Conservation (phyloP, 2,113 vertebrate genomes). For the Eptesicus fuscus region DNA sequence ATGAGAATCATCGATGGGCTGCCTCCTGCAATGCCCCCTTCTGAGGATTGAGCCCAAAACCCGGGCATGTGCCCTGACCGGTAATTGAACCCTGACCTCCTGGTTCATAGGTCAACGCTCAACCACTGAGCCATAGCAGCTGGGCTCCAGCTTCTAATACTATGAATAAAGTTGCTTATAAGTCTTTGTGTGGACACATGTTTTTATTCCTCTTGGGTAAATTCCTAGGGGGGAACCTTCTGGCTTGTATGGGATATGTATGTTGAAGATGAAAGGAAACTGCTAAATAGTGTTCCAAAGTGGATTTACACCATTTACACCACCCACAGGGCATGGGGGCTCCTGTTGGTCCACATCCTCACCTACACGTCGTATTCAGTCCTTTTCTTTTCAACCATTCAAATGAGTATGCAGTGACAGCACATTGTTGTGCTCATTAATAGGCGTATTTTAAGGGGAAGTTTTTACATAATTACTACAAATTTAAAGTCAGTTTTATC, state of each 20-base stretch:
- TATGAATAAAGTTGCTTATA: background rate
- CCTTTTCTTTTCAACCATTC: background rate
- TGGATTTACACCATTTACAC: background rate
- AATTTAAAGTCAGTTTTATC: background rate
- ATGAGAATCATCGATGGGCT: too few species aligned
- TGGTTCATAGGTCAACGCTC: too few species aligned
- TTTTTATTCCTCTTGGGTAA: background rate
- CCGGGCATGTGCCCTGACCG: too few species aligned
- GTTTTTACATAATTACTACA: background rate
- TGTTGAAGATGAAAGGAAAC: background rate
- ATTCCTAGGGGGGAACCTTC: background rate
- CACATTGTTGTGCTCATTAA: background rate
- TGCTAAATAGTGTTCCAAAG: background rate
- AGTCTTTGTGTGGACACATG: background rate
- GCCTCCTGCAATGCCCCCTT: too few species aligned
- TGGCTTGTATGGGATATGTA: background rate
- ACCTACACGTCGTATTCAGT: background rate
- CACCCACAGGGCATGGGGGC: background rate
- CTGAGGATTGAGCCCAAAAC: too few species aligned
- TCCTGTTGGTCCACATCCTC: background rate
- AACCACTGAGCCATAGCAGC: too few species aligned
- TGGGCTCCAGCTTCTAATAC: background rate
- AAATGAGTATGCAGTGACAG: background rate
- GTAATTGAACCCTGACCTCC: too few species aligned
- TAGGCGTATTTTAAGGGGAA: background rate